Base-by-base conservation (phyloP, 2,113 vertebrate species). In the Nesogale talazaci region DNA sequence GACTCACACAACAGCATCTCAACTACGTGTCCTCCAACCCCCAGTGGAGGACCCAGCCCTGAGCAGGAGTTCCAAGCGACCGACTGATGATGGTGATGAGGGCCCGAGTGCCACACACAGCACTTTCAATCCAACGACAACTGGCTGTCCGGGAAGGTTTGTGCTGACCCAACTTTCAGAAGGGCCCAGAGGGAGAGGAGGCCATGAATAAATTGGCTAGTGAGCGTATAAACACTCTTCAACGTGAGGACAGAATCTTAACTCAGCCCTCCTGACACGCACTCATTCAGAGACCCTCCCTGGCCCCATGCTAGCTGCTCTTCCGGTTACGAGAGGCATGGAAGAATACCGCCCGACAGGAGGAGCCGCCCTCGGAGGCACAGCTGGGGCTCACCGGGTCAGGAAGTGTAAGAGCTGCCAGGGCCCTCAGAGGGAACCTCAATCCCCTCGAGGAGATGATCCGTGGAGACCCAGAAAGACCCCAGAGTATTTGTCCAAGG, bases 161-260 rank as follows among this genome's bases (percentile, higher is more conserved):
- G 63, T 70, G 94, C 79, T 92, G 79, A 82, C 61, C 42, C 36
- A 77, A 90, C 70, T 78, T 94, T 65, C 34, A 86, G 78, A 83
- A 86, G 27, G 65, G 77, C 40, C 46, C n/a, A n/a, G 56, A 2
- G 16, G 78, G 29, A 67, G 7, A 88, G 86, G 36, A 92, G 57
- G 46, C 46, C 76, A 92, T 77, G 82, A 10, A 12, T 34, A 16
- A 52, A 94, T n/a, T n/a, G n/a, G n/a, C n/a, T n/a, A n/a, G n/a
- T n/a, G n/a, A n/a, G n/a, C n/a, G n/a, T n/a, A n/a, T n/a, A n/a
- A n/a, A n/a, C n/a, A n/a, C 82, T 67, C 42, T 78, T 10, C 56
- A 69, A 57, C 12, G 2, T 14, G 22, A 88, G 6, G 65, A 23
- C 70, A 27, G 86, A 36, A 77, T n/a, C 83, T 76, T 34, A 31